Conservation (phyloP, 2,888 invertebrate species). For the Dastarcus helophoroides region DNA sequence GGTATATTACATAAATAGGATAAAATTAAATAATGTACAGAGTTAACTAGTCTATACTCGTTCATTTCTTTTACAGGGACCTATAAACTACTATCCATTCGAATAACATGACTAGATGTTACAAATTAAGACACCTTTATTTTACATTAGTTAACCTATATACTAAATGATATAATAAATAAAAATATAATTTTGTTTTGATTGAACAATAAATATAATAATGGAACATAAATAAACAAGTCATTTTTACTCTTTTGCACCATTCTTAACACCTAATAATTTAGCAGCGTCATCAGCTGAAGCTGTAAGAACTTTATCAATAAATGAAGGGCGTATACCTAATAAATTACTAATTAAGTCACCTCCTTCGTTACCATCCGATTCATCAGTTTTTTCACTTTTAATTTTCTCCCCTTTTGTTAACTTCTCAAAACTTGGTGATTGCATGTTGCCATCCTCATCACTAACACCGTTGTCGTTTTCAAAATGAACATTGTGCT, state of each 20-base stretch:
- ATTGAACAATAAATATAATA: slow-evolving; percentile 16
- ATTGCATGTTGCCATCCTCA: slow-evolving; percentile 28
- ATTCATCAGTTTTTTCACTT: slow-evolving; percentile 42
- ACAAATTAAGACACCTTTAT: too few relatives aligned
- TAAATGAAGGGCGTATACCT: slow-evolving; percentile 75
- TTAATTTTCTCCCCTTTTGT: slow-evolving; percentile 13
- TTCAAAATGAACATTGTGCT: slow-evolving; percentile 53
- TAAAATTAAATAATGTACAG: slow-evolving; percentile 19
- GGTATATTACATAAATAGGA: slow-evolving; percentile 11
- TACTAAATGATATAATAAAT: slow-evolving; percentile 1
- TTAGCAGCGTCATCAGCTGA: slow-evolving; percentile 81
- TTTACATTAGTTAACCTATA: slow-evolving; percentile 8
- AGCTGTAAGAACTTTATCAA: slow-evolving; percentile 73
- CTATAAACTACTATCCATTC: too few relatives aligned
- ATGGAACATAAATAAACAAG: too few relatives aligned
- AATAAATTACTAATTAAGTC: slow-evolving; percentile 83
- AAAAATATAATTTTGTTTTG: slow-evolving; percentile 27
- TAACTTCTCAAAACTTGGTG: slow-evolving; percentile 4
- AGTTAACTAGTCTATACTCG: slow-evolving; percentile 26
- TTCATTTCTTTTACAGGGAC: slow-evolving; percentile 15
- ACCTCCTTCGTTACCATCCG: slow-evolving; percentile 43
- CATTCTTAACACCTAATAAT: slow-evolving; percentile 64
- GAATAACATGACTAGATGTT: slow-evolving; percentile 1
- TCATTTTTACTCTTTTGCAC: slow-evolving; percentile 27
- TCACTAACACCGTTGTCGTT: slow-evolving; percentile 40